Evolutionary conservation across 2,888 invertebrate species (phyloP).

Genomic region (Acanthacorydalis orientalis): DNA sequence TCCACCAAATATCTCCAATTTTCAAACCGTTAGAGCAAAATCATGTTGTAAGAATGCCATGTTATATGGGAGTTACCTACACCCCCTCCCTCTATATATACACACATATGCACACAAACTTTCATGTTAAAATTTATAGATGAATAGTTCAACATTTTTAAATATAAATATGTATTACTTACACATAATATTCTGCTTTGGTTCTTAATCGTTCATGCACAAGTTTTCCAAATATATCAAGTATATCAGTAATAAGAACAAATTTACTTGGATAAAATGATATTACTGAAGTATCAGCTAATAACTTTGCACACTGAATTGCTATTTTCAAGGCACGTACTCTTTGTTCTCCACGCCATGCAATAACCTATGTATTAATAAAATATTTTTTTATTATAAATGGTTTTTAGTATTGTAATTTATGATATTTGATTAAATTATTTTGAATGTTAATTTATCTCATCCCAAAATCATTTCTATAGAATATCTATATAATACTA

Average conservation of each 20-base stretch:
- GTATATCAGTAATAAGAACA: conserved; percentile 86
- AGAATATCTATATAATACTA: too few relatives aligned
- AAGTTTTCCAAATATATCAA: conserved; percentile 85
- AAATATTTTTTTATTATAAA: neutral
- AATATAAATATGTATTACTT: conserved; percentile 15
- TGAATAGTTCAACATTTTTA: too few relatives aligned
- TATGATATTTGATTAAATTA: neutral
- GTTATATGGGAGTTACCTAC: too few relatives aligned
- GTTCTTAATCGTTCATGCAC: conserved; percentile 70
- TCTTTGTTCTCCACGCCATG: conserved; percentile 89
- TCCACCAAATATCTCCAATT: too few relatives aligned
- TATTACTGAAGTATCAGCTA: conserved; percentile 76
- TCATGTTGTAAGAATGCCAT: too few relatives aligned
- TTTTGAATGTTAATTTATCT: too few relatives aligned
- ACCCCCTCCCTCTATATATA: too few relatives aligned
- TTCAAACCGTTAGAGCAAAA: too few relatives aligned
- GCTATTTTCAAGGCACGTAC: conserved; percentile 92
- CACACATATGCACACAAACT: too few relatives aligned
- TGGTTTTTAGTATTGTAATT: too few relatives aligned
- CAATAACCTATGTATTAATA: conserved; percentile 23
- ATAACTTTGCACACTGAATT: conserved; percentile 89
- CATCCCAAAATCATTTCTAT: too few relatives aligned
- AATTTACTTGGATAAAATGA: conserved; percentile 98
- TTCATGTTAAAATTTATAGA: too few relatives aligned
- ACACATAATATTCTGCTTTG: conserved; percentile 50